Evolutionary conservation across 2,797 vertebrate genomes (phyloP).

Genomic region (Nothura maculosa): DNA sequence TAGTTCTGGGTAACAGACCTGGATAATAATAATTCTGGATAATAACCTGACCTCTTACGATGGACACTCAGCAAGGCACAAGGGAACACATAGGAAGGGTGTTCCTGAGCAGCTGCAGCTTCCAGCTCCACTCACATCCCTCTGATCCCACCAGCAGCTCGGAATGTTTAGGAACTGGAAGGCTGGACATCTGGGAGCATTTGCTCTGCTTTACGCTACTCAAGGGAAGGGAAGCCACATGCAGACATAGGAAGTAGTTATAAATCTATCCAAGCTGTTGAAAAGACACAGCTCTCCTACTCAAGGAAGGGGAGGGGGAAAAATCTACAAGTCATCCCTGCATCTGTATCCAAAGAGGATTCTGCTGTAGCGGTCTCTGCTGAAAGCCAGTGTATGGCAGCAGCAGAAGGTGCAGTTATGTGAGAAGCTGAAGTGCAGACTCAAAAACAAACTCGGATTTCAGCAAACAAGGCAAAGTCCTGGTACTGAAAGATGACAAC

Average conservation of each 20-base stretch:
- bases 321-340: not conserved
- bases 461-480: conserved; percentile 46
- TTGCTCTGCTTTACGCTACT: not conserved
- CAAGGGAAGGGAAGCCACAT: not conserved
- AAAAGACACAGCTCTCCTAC: not conserved
- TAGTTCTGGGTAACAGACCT: too few species aligned
- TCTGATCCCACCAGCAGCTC: not conserved
- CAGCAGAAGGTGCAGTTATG: too few species aligned
- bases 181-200: not conserved
- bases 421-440: not conserved
- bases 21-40: too few species aligned
- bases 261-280: not conserved
- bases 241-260: fast-evolving
- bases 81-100: not conserved
- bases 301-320: not conserved
- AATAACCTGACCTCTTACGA: conserved; percentile 18
- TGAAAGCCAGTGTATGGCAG: fast-evolving
- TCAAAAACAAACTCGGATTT: not conserved
- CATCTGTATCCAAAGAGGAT: not conserved
- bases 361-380: not conserved
- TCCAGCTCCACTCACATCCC: not conserved
- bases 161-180: not conserved
- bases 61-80: conserved; percentile 43
- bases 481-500: conserved; percentile 48
- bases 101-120: not conserved